phyloP scores from a whole-genome alignment of 1,140 invertebrate species.

The Aradophagus sp. region DNA sequence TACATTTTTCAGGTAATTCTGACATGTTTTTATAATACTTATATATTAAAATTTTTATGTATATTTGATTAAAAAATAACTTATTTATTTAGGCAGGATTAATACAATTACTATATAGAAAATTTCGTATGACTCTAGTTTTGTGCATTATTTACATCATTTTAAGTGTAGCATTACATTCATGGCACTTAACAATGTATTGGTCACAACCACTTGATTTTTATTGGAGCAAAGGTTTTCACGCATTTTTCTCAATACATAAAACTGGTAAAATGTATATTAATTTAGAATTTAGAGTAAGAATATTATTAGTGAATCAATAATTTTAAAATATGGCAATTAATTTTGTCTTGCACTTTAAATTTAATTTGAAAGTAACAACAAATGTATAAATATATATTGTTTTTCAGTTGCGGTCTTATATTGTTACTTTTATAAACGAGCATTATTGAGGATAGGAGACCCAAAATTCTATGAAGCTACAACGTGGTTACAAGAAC shows the following conservation, averaged over 20 bases:
- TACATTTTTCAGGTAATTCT: slow-evolving; percentile 82
- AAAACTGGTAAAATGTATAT: slow-evolving; percentile 78
- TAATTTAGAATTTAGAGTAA: too few relatives aligned
- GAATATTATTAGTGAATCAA: too few relatives aligned
- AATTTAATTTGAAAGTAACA: slow-evolving; percentile 22
- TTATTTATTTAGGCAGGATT: slow-evolving; percentile 77
- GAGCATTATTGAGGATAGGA: slow-evolving; percentile 80
- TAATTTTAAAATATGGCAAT: slow-evolving; percentile 1
- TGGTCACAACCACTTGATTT: slow-evolving; percentile 74
- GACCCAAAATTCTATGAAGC: slow-evolving; percentile 85
- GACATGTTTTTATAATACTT: too few relatives aligned
- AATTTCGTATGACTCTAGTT: slow-evolving; percentile 77
- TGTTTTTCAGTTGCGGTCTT: slow-evolving; percentile 80
- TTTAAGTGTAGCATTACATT: slow-evolving; percentile 77
- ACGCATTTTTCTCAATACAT: slow-evolving; percentile 78
- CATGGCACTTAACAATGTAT: slow-evolving; percentile 76
- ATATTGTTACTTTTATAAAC: slow-evolving; percentile 85
- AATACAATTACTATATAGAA: slow-evolving; percentile 79
- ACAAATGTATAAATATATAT: too few relatives aligned
- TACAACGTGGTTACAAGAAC: slow-evolving; percentile 80
- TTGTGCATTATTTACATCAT: slow-evolving; percentile 77
- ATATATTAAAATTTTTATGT: slow-evolving; percentile 23
- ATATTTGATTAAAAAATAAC: slow-evolving; percentile 19
- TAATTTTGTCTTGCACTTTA: background rate
- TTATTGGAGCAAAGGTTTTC: slow-evolving; percentile 76